Evolutionary conservation across 2,888 invertebrate genomes (phyloP).

Genomic region (Meteorus cinctellus): DNA sequence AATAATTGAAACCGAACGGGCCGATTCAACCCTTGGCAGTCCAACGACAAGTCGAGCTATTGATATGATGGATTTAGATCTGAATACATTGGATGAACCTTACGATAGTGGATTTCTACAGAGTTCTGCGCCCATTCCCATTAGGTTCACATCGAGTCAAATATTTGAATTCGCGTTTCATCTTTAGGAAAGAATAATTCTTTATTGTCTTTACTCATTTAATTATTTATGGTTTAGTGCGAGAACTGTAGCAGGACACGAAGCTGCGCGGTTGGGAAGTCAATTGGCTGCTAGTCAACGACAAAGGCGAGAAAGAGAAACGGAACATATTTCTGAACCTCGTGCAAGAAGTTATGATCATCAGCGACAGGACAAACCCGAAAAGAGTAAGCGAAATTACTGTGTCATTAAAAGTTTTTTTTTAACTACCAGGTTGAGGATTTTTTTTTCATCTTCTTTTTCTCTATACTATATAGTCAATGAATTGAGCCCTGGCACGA

Average conservation of each 20-base stretch:
- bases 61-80: conserved; percentile 72
- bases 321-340: conserved; percentile 74
- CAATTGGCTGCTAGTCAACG: conserved; percentile 72
- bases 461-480: background rate
- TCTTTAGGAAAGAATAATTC: background rate
- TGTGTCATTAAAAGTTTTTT: background rate
- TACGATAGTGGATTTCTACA: conserved; percentile 71
- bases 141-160: background rate
- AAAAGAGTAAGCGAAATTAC: conserved; percentile 72
- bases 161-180: background rate
- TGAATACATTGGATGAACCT: conserved; percentile 71
- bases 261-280: conserved; percentile 84
- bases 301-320: conserved; percentile 67
- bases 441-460: conserved; percentile 21
- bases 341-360: conserved; percentile 82
- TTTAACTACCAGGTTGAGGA: background rate
- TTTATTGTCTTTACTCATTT: background rate
- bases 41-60: conserved; percentile 69
- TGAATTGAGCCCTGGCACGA: conserved; percentile 22
- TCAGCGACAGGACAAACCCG: conserved; percentile 74
- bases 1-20: conserved; percentile 62
- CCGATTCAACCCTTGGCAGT: conserved; percentile 66
- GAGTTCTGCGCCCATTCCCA: conserved; percentile 70
- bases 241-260: conserved; percentile 85
- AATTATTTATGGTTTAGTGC: conserved; percentile 55